Percentiles rank a stretch among this genome's conserved stretches.
phyloP scores from a whole-genome alignment of 2,113 vertebrate species.

The Oryctolagus cuniculus region DNA sequence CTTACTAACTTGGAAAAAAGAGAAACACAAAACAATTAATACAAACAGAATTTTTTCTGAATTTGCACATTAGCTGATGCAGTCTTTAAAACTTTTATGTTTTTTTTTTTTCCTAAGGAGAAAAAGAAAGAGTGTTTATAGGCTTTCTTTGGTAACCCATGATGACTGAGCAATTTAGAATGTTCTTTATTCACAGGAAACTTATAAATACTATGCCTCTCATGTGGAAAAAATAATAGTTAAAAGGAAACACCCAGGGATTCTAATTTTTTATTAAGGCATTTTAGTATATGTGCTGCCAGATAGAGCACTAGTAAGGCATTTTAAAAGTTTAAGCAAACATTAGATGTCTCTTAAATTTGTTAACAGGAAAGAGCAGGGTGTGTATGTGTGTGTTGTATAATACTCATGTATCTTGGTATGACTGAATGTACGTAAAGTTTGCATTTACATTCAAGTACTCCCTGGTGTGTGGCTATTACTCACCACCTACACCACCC shows the following conservation, averaged over 20 bases:
- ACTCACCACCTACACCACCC: conserved; percentile 85
- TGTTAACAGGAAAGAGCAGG: conserved; percentile 42
- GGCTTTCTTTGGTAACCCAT: conserved; percentile 56
- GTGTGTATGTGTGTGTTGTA: conserved; percentile 68
- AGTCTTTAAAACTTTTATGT: conserved; percentile 42
- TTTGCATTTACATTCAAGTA: conserved; percentile 75
- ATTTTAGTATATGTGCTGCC: background rate
- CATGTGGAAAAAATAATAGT: conserved; percentile 50
- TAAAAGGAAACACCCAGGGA: conserved; percentile 52
- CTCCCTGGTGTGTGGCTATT: conserved; percentile 82
- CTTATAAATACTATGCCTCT: conserved; percentile 65
- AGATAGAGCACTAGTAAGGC: background rate
- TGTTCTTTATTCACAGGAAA: conserved; percentile 61
- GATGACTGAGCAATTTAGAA: conserved; percentile 24
- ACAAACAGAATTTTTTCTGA: conserved; percentile 45
- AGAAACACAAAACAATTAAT: conserved; percentile 52
- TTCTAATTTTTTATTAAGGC: conserved; percentile 72
- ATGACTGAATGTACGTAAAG: conserved; percentile 68
- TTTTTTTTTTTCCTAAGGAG: background rate
- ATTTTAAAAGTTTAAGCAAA: conserved; percentile 75
- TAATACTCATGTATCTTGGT: conserved; percentile 62
- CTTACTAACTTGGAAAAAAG: background rate
- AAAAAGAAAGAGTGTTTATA: conserved; percentile 19
- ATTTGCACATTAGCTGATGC: background rate
- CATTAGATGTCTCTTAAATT: conserved; percentile 58